These are phyloP conservation scores for Nixonia krombeini DNA, from an alignment of 1,140 invertebrate species.

Conservation along the genomic window DNA sequence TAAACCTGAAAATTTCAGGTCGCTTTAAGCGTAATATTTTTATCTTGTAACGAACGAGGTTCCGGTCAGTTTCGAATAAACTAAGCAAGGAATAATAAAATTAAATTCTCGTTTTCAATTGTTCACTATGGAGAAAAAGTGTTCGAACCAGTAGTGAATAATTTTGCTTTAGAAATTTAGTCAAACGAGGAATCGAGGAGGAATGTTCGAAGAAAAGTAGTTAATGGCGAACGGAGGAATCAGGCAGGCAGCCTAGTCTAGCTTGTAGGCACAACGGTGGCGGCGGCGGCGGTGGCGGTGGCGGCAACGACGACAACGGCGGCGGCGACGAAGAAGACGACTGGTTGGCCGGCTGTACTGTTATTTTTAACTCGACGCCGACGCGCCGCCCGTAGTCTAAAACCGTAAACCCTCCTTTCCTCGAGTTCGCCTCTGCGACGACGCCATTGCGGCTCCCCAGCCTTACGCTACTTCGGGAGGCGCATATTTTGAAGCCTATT, in stretches of 20 bases:
- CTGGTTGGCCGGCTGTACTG: constrained; percentile 61
- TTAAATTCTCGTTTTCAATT: neutral
- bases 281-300: neutral
- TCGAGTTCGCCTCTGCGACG: constrained; percentile 36
- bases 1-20: neutral
- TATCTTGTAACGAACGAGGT: too few species aligned
- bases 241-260: neutral
- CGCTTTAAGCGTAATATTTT: neutral
- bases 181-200: too few species aligned
- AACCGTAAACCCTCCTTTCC: constrained; percentile 58
- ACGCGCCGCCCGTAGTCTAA: constrained; percentile 69
- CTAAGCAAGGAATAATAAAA: neutral
- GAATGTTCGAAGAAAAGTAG: neutral
- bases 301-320: constrained; percentile 17
- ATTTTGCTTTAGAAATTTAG: neutral
- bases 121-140: neutral
- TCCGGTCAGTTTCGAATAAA: neutral
- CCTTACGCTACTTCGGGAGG: constrained; percentile 31
- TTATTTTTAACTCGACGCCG: constrained; percentile 72
- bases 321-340: constrained; percentile 35
- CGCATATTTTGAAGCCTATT: constrained; percentile 60
- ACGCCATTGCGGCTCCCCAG: constrained; percentile 44
- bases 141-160: too few species aligned
- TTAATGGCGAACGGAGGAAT: neutral
- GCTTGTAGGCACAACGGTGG: neutral